Base-by-base conservation (phyloP, 1,140 invertebrate genomes). In the Subanguina moxae region DNA sequence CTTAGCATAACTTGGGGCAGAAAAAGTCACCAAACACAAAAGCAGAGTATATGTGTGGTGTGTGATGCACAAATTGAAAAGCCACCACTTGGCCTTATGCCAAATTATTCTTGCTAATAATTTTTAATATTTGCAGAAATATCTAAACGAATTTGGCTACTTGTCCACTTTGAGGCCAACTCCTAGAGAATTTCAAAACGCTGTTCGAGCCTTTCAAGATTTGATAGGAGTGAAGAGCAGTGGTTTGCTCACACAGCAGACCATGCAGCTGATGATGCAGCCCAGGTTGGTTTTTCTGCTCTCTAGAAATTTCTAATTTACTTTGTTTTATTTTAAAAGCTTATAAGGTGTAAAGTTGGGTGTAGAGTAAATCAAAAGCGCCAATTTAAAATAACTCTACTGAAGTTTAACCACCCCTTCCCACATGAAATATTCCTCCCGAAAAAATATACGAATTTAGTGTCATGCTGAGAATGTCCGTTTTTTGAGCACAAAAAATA, bases 71-170 rank as follows among this genome's bases (percentile, higher is more conserved):
- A 45, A 11, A 45, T 45, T 45, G 43, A 45, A 45, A 45, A n/a
- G n/a, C 43, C 11, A 45, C 11, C 43, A 45, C n/a, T 45, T 11
- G 11, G 11, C n/a, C 11, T 13, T 13, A 45, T 45, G 43, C 11
- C 11, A 45, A 45, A 13, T 45, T 15, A 52, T 7, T 52, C 17
- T 25, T 21, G 17, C n/a, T 3, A 8, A 7, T 52, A 52, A 52
- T 25, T 52, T 8, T 52, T 52, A 15, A 5, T 7, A 52, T 52
- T 68, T 69, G n/a, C 17, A 75, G 73, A 72, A 76, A 46, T 75
- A 75, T 64, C 45, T 75, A 19, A 19, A 30, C 28, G 68, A 75
- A 56, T 75, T 70, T 58, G 73, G 73, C 28, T 62, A 75, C 64
- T 57, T 75, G 28, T 27, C 19, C 19, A 71, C 75, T 27, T 17